These are phyloP conservation scores for Eucriotettix oculatus DNA, from an alignment of 2,888 invertebrate genomes.

Conservation along the genomic window DNA sequence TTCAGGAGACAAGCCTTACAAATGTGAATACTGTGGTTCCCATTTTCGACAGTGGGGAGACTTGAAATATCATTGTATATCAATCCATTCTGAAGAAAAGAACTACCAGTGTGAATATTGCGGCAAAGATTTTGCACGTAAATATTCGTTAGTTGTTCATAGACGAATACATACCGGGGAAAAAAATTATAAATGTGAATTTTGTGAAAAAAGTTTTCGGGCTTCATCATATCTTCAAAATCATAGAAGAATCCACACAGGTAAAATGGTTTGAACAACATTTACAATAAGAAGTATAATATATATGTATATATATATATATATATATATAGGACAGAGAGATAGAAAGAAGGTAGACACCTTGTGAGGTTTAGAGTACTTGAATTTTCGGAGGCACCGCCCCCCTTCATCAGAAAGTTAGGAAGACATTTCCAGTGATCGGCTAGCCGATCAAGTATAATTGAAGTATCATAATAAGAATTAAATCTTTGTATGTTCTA, in stretches of 20 bases:
- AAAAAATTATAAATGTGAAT: conserved; percentile 71
- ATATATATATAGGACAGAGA: no score
- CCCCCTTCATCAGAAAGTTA: no score
- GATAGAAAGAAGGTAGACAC: no score
- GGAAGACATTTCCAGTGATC: no score
- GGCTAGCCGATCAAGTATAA: no score
- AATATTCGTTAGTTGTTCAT: conserved; percentile 73
- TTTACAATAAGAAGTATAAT: no score
- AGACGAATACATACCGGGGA: conserved; percentile 76
- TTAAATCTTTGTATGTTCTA: no score
- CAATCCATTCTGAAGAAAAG: conserved; percentile 63
- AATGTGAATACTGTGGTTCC: conserved; percentile 61
- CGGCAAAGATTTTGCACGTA: conserved; percentile 72
- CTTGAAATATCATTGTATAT: conserved; percentile 69
- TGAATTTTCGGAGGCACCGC: no score
- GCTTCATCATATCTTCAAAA: conserved; percentile 73
- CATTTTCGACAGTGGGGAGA: conserved; percentile 80
- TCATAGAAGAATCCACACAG: conserved; percentile 73
- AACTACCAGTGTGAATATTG: conserved; percentile 79
- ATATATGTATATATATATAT: no score
- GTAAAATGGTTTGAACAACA: conserved; percentile 22
- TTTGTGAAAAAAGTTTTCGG: conserved; percentile 66
- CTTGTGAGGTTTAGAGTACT: no score
- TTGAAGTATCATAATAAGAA: no score
- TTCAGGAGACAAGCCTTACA: conserved; percentile 70